phyloP scores from a whole-genome alignment of 2,113 vertebrate species.

The Rhinolophus ferrumequinum region DNA sequence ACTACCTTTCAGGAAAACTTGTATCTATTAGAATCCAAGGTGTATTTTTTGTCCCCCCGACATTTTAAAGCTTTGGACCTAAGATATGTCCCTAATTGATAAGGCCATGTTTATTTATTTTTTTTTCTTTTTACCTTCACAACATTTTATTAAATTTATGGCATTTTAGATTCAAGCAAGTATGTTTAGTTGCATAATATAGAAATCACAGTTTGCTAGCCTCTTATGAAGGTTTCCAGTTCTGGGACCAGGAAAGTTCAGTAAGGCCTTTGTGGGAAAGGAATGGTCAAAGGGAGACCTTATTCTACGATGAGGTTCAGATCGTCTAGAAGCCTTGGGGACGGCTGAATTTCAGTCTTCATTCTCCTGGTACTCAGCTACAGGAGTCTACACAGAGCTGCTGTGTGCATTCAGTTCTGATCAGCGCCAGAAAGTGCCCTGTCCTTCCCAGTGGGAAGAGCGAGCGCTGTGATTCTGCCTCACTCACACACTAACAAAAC shows the following conservation, averaged over 20 bases:
- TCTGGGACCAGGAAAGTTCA: neutral
- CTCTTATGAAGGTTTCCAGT: neutral
- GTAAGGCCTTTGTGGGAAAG: neutral
- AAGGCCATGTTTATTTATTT: neutral
- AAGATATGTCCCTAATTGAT: neutral
- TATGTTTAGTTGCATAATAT: neutral
- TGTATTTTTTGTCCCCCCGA: neutral
- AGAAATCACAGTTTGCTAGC: neutral
- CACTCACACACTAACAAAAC: constrained; percentile 60
- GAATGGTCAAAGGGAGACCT: neutral
- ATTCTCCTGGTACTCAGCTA: constrained; percentile 14
- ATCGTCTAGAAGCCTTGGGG: neutral
- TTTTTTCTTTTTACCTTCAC: neutral
- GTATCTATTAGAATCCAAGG: neutral
- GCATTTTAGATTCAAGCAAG: neutral
- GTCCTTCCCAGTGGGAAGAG: neutral
- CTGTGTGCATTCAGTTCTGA: neutral
- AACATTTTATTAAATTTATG: neutral
- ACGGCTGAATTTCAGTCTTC: neutral
- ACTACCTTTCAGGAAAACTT: neutral
- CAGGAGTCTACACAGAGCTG: neutral
- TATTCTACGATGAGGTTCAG: neutral
- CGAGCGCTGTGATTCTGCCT: constrained; percentile 54
- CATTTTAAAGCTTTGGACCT: neutral
- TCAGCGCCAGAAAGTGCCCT: neutral